Percentiles rank a stretch among this genome's conserved stretches.
These are phyloP conservation scores for Azorinus chamasolen DNA, from an alignment of 2,888 invertebrate genomes.

Conservation along the genomic window DNA sequence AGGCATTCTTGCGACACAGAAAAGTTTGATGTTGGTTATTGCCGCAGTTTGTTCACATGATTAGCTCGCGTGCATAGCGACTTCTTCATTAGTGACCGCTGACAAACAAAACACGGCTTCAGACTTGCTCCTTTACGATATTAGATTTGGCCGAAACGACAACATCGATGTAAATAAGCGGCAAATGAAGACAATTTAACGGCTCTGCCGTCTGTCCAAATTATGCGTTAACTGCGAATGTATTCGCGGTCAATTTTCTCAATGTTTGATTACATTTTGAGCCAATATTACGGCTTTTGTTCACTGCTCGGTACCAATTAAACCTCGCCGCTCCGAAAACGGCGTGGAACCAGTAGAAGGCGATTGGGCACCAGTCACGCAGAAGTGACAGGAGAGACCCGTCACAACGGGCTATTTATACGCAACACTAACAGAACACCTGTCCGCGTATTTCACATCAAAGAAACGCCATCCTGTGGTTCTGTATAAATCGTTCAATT, in stretches of 20 bases:
- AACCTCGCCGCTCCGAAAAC: conserved; percentile 43
- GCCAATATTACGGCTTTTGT: conserved; percentile 59
- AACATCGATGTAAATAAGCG: conserved; percentile 49
- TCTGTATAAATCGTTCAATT: no score
- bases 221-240: conserved; percentile 59
- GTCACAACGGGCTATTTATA: conserved; percentile 47
- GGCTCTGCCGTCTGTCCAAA: conserved; percentile 61
- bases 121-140: conserved; percentile 12
- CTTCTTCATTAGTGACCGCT: neutral
- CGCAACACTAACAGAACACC: conserved; percentile 63
- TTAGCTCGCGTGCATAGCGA: neutral
- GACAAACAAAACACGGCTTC: neutral
- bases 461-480: neutral
- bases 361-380: conserved; percentile 50
- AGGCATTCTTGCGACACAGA: neutral
- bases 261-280: conserved; percentile 63
- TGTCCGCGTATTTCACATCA: conserved; percentile 48
- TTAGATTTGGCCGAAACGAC: conserved; percentile 43
- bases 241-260: conserved; percentile 50
- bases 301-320: conserved; percentile 52
- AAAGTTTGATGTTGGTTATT: no score
- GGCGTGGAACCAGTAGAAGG: no score
- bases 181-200: conserved; percentile 58
- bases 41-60: neutral
- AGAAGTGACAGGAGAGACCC: conserved; percentile 40